Conservation (phyloP, 2,797 vertebrate species). For the Tarsius wallacei region DNA sequence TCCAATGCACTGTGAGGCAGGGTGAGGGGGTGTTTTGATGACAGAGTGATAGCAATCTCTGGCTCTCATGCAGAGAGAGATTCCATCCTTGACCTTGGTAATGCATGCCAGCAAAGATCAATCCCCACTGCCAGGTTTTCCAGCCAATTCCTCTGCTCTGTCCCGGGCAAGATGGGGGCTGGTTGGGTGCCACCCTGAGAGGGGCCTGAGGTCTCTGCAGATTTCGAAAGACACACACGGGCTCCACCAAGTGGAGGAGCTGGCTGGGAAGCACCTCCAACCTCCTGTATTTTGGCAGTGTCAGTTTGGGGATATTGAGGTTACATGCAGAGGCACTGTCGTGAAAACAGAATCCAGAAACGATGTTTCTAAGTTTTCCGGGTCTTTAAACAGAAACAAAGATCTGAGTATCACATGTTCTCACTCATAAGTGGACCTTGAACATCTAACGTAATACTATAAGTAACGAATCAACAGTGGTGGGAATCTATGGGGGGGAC, state of each 20-base stretch:
- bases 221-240: not conserved
- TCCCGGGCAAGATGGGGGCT: not conserved
- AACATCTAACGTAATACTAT: too few relatives aligned
- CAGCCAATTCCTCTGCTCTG: not conserved
- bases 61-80: not conserved
- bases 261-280: not conserved
- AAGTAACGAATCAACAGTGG: too few relatives aligned
- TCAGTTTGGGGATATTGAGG: rapidly evolving
- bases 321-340: not conserved
- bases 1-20: not conserved
- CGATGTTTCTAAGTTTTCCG: not conserved
- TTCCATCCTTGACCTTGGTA: not conserved
- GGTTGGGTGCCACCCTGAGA: not conserved
- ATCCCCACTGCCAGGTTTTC: not conserved
- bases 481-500: too few relatives aligned
- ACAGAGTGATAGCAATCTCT: not conserved
- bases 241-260: not conserved
- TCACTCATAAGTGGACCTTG: too few relatives aligned
- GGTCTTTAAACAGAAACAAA: too few relatives aligned
- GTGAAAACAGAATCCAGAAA: too few relatives aligned
- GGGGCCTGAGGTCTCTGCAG: not conserved
- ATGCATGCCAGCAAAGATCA: not conserved
- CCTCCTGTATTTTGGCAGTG: too few relatives aligned
- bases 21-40: not conserved
- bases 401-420: too few relatives aligned